These are phyloP conservation scores for Ceraclea dissimilis DNA, from an alignment of 2,888 invertebrate genomes.

Conservation along the genomic window DNA sequence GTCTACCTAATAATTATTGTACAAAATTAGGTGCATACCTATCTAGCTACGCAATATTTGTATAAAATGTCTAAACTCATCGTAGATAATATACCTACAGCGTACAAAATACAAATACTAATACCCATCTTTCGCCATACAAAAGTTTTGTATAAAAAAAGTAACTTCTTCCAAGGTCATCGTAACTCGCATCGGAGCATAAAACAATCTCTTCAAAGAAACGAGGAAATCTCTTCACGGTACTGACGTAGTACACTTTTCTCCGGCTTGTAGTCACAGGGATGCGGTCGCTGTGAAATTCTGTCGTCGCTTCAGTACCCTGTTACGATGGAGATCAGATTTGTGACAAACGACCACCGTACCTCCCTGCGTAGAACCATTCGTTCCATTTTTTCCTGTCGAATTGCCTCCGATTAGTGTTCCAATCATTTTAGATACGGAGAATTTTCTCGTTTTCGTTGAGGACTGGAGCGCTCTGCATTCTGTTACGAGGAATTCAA, in stretches of 20 bases:
- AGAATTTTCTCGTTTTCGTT: conserved; percentile 63
- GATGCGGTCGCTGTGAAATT: conserved; percentile 57
- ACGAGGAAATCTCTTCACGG: conserved; percentile 37
- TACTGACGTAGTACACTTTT: conserved; percentile 41
- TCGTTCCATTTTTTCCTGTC: conserved; percentile 28
- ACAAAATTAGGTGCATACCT: too few species aligned
- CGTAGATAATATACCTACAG: too few species aligned
- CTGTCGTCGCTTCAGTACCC: conserved; percentile 49
- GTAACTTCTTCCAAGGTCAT: too few species aligned
- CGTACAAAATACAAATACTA: too few species aligned
- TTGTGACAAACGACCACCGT: conserved; percentile 55
- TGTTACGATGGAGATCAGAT: conserved; percentile 49
- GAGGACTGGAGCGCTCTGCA: conserved; percentile 46
- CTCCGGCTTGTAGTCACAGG: conserved; percentile 52
- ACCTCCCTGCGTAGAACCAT: conserved; percentile 34
- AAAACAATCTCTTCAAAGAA: too few species aligned
- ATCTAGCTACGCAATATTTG: too few species aligned
- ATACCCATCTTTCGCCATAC: too few species aligned
- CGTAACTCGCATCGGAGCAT: too few species aligned
- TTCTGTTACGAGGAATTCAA: conserved; percentile 61
- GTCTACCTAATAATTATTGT: too few species aligned
- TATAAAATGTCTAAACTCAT: too few species aligned
- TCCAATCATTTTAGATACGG: conserved; percentile 73
- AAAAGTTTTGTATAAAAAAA: too few species aligned
- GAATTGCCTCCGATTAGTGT: conserved; percentile 53